A percentile compares a stretch with the other conserved stretches of the same genome.
phyloP scores from a whole-genome alignment of 2,113 vertebrate genomes.

The Pipa parva region DNA sequence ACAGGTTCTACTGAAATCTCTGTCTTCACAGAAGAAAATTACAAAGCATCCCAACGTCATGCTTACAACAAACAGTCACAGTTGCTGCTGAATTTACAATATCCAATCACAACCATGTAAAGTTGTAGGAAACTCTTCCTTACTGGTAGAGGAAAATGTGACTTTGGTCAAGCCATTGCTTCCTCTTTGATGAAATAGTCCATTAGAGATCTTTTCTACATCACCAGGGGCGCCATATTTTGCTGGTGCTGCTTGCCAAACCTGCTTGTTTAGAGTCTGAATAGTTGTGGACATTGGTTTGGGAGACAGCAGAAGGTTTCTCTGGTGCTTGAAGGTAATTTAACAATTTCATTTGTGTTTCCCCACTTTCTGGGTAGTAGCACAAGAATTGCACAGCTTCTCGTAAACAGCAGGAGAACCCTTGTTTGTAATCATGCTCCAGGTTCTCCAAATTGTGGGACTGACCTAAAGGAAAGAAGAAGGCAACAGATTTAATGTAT shows the following conservation, averaged over 20 bases:
- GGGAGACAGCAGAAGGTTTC: background rate
- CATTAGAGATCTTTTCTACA: rapidly evolving
- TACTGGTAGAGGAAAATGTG: constrained; percentile 39
- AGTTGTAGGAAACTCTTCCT: constrained; percentile 47
- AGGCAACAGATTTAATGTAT: constrained; percentile 41
- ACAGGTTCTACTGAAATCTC: constrained; percentile 45
- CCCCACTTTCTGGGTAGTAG: constrained; percentile 50
- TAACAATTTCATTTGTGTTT: constrained; percentile 54
- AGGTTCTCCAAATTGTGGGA: constrained; percentile 23
- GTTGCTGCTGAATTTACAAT: background rate
- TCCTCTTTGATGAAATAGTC: constrained; percentile 45
- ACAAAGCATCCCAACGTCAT: constrained; percentile 35
- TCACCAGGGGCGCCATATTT: constrained; percentile 66
- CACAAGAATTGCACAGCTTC: constrained; percentile 65
- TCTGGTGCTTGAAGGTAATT: constrained; percentile 58
- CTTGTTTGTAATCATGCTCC: constrained; percentile 55
- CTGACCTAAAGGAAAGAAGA: constrained; percentile 10
- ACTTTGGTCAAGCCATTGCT: constrained; percentile 41
- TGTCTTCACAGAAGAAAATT: constrained; percentile 39
- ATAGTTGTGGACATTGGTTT: background rate
- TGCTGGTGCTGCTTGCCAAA: constrained; percentile 12
- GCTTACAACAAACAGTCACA: constrained; percentile 4
- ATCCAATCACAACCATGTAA: constrained; percentile 21
- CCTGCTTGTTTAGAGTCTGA: constrained; percentile 28
- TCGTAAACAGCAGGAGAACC: constrained; percentile 65